Evolutionary conservation across 1,140 invertebrate species (phyloP).

Genomic region (Zelostemma sp.): DNA sequence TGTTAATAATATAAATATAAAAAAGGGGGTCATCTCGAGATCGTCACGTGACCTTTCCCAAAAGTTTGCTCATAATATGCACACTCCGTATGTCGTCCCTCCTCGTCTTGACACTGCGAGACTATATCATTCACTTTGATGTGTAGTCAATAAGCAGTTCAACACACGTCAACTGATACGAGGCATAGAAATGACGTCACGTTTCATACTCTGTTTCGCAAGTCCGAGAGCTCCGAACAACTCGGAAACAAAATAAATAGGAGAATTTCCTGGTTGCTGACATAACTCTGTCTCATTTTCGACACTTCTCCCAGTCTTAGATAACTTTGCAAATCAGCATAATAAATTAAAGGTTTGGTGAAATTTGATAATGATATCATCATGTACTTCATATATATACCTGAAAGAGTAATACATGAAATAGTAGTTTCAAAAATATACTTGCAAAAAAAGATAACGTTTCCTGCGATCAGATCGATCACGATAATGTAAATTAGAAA

Average conservation of each 20-base stretch:
- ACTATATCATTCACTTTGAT: constrained; percentile 6
- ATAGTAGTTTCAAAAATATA: too few relatives aligned
- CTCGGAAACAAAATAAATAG: constrained; percentile 33
- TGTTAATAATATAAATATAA: too few relatives aligned
- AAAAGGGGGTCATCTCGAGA: too few relatives aligned
- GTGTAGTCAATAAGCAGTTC: constrained; percentile 33
- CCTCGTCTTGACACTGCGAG: neutral
- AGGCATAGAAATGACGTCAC: constrained; percentile 34
- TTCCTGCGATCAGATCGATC: too few relatives aligned
- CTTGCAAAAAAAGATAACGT: too few relatives aligned
- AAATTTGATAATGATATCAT: neutral
- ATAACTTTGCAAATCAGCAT: constrained; percentile 12
- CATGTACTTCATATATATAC: too few relatives aligned
- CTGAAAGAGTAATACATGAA: neutral
- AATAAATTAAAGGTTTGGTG: neutral
- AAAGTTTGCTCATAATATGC: too few relatives aligned
- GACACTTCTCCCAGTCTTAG: constrained; percentile 14
- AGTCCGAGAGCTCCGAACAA: constrained; percentile 23
- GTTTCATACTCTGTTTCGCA: constrained; percentile 39
- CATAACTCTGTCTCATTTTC: constrained; percentile 14
- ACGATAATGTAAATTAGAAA: neutral
- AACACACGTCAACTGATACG: constrained; percentile 31
- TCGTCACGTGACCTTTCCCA: too few relatives aligned
- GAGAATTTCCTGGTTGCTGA: constrained; percentile 25
- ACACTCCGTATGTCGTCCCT: too few relatives aligned